These are phyloP conservation scores for Erinaceus europaeus DNA, from an alignment of 2,113 vertebrate species.

Conservation along the genomic window DNA sequence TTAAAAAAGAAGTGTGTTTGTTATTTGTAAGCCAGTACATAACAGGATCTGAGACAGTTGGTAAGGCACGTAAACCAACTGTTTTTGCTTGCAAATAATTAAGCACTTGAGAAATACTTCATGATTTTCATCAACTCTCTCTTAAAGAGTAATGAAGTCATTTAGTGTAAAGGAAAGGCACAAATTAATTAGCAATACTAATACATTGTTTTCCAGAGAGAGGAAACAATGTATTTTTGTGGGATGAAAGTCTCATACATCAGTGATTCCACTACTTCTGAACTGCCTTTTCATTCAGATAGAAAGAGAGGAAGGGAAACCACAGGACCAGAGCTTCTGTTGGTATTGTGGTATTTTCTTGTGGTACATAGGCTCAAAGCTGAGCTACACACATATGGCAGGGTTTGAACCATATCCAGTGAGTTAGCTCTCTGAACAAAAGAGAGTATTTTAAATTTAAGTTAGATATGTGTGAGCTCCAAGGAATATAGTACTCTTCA, in stretches of 20 bases:
- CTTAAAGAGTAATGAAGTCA: background rate
- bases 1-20: background rate
- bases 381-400: no score
- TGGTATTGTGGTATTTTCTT: no score
- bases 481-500: background rate
- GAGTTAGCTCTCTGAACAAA: no score
- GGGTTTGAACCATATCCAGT: no score
- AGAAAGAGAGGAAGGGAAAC: no score
- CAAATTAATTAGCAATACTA: background rate
- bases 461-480: background rate
- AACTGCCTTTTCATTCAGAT: no score
- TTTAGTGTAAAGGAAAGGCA: background rate
- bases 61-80: background rate
- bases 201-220: background rate
- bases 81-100: no score
- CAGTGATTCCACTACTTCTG: no score
- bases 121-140: background rate
- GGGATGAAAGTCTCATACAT: no score
- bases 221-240: no score
- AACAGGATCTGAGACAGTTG: background rate
- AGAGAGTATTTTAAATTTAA: conserved; percentile 21
- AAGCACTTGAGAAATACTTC: background rate
- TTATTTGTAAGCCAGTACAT: background rate
- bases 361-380: no score
- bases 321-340: no score